Percentiles rank a stretch among this genome's conserved stretches.
phyloP scores from a whole-genome alignment of 2,797 vertebrate species.

The Denticeps clupeoides region DNA sequence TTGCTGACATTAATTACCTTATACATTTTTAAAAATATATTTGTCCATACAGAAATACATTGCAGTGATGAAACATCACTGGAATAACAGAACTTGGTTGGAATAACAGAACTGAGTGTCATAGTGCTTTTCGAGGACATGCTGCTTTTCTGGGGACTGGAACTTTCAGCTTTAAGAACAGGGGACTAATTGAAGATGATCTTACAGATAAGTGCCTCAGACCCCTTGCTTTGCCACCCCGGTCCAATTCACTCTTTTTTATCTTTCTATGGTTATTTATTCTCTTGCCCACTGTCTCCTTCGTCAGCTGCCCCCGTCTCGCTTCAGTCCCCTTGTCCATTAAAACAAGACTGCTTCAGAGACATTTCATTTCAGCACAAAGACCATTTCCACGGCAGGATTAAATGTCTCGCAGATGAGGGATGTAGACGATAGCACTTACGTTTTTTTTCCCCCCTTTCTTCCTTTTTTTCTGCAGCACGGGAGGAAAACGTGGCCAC shows the following conservation, averaged over 20 bases:
- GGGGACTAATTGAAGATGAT: slow-evolving; percentile 42
- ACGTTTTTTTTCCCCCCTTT: not conserved
- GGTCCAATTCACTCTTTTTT: not conserved
- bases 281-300: slow-evolving; percentile 4
- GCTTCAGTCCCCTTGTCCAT: not conserved
- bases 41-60: too few relatives aligned
- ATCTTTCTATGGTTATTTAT: slow-evolving; percentile 4
- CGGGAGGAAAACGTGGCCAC: slow-evolving; percentile 94
- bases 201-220: slow-evolving; percentile 36
- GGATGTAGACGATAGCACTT: slow-evolving; percentile 26
- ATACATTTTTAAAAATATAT: too few relatives aligned
- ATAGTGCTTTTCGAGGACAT: not conserved
- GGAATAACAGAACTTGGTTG: too few relatives aligned
- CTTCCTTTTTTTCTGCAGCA: slow-evolving; percentile 44
- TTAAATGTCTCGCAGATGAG: slow-evolving; percentile 15
- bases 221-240: slow-evolving; percentile 11
- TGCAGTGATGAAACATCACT: too few relatives aligned
- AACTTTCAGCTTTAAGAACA: slow-evolving; percentile 26
- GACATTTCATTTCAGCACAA: slow-evolving; percentile 25
- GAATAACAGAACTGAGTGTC: too few relatives aligned
- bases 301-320: not conserved
- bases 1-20: too few relatives aligned
- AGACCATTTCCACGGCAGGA: slow-evolving; percentile 25
- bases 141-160: too few relatives aligned
- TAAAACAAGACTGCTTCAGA: slow-evolving; percentile 12